These are phyloP conservation scores for Rhinatrema bivittatum DNA, from an alignment of 2,797 vertebrate species.

Conservation along the genomic window DNA sequence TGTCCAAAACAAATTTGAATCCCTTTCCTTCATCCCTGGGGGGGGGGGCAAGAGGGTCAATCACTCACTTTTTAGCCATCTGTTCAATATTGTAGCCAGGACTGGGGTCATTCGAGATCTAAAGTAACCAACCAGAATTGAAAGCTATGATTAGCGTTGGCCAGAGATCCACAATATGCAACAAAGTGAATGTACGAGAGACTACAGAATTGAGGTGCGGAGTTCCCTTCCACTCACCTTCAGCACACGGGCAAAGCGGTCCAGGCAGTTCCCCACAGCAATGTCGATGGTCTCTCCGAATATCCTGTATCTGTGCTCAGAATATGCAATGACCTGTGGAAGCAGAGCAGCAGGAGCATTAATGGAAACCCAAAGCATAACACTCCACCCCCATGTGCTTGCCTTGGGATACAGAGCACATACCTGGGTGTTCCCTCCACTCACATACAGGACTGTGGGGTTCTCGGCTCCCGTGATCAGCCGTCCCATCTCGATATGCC, in stretches of 20 bases:
- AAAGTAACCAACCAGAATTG: too few relatives aligned
- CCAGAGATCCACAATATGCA: too few relatives aligned
- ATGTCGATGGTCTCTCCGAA: constrained; percentile 94
- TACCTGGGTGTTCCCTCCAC: constrained; percentile 92
- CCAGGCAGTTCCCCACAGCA: constrained; percentile 88
- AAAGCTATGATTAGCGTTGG: too few relatives aligned
- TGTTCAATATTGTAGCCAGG: constrained; percentile 92
- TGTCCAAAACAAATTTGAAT: too few relatives aligned
- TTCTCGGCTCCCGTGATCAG: constrained; percentile 75
- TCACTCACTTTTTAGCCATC: constrained; percentile 85
- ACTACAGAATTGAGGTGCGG: too few relatives aligned
- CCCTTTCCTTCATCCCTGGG: background rate
- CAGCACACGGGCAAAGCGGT: constrained; percentile 81
- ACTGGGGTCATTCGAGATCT: constrained; percentile 90
- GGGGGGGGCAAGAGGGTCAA: too few relatives aligned
- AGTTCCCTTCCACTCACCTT: constrained; percentile 76
- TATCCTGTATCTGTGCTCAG: constrained; percentile 77
- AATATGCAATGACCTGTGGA: constrained; percentile 80
- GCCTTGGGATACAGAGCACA: too few relatives aligned
- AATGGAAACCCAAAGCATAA: too few relatives aligned
- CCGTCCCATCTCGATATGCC: constrained; percentile 92
- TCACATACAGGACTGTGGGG: constrained; percentile 85
- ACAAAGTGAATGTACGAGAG: too few relatives aligned
- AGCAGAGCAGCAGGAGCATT: background rate
- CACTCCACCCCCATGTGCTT: too few relatives aligned